Percentiles rank a stretch among this genome's conserved stretches.
These are phyloP conservation scores for Heliconius melpomene DNA, from an alignment of 1,140 invertebrate genomes.

Conservation along the genomic window DNA sequence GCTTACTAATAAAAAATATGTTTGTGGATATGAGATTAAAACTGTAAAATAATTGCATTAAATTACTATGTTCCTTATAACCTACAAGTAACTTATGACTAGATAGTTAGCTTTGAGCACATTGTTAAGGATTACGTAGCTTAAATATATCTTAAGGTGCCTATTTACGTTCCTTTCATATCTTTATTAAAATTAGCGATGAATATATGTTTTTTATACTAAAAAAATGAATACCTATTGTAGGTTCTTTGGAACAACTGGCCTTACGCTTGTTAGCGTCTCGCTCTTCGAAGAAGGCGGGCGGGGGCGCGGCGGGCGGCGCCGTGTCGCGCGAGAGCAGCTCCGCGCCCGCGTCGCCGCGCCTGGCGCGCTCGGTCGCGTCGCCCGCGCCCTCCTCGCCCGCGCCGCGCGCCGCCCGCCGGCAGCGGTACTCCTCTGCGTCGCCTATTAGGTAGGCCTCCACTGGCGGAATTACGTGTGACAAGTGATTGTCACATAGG, in stretches of 20 bases:
- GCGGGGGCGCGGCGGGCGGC: slow-evolving; percentile 15
- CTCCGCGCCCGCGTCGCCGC: slow-evolving; percentile 81
- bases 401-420: slow-evolving; percentile 85
- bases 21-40: background rate
- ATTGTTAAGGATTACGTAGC: too few species aligned
- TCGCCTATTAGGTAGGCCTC: slow-evolving; percentile 85
- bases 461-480: too few species aligned
- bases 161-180: background rate
- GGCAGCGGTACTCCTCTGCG: slow-evolving; percentile 88
- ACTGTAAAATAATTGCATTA: too few species aligned
- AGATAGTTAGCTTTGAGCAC: too few species aligned
- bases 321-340: slow-evolving; percentile 61
- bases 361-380: slow-evolving; percentile 85
- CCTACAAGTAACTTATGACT: too few species aligned
- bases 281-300: slow-evolving; percentile 37
- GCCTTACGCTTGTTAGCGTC: slow-evolving; percentile 64
- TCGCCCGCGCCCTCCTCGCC: slow-evolving; percentile 87
- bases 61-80: too few species aligned
- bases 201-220: background rate
- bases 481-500: too few species aligned
- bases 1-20: background rate
- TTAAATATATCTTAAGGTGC: too few species aligned
- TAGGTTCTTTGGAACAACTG: slow-evolving; percentile 72
- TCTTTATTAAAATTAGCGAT: background rate
- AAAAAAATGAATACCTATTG: background rate